These are phyloP conservation scores for Cephus pygmeus DNA, from an alignment of 2,888 invertebrate genomes.

Conservation along the genomic window DNA sequence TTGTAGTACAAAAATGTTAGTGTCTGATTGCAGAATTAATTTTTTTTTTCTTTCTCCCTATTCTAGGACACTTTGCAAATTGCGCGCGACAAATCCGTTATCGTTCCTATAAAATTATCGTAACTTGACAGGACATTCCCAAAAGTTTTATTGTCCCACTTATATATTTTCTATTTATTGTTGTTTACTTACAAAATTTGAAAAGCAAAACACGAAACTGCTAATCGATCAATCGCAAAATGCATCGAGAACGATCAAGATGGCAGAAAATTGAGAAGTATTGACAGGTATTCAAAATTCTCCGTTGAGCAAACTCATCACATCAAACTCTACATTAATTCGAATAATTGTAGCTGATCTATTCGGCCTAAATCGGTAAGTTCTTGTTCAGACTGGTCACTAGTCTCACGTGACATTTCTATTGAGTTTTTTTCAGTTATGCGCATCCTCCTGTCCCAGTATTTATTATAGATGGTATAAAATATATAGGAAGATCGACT, in stretches of 20 bases:
- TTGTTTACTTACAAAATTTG: neutral
- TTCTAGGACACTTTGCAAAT: neutral
- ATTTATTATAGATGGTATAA: neutral
- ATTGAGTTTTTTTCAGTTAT: neutral
- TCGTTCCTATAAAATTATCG: neutral
- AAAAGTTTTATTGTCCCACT: neutral
- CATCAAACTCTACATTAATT: neutral
- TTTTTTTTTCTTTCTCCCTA: neutral
- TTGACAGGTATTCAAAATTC: conserved; percentile 23
- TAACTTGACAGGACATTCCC: neutral
- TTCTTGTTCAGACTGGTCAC: neutral
- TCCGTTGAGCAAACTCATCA: neutral
- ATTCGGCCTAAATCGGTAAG: neutral
- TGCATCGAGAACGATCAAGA: conserved; percentile 18
- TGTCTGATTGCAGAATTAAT: neutral
- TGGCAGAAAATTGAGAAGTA: conserved; percentile 31
- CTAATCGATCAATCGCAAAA: neutral
- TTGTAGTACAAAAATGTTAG: neutral
- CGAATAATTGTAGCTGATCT: neutral
- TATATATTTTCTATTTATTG: neutral
- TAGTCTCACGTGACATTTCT: neutral
- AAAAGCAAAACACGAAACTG: neutral
- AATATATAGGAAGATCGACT: neutral
- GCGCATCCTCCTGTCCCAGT: neutral
- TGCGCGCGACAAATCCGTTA: neutral